Base-by-base conservation (phyloP, 2,888 invertebrate genomes). In the Melanostoma mellinum region DNA sequence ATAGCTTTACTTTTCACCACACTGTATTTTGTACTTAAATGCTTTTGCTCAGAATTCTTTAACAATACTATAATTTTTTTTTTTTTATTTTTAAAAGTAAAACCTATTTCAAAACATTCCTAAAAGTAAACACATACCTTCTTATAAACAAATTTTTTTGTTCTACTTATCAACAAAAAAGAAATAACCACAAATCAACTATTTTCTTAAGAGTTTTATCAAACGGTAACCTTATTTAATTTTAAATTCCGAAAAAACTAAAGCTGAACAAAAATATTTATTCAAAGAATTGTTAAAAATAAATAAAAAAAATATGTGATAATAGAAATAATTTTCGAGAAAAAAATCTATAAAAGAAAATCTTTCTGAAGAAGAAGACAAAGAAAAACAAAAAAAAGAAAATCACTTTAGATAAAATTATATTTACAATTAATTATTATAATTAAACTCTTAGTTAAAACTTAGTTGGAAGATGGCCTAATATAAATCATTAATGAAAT, bases 311-410 rank as follows among this genome's bases (percentile, higher is more conserved):
- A 80, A 53, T 55, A 85, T 85, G 85, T 85, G 85, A 85, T 85
- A 85, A 76, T 85, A 85, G 85, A 80, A 80, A 72, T 85, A 72
- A 85, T 68, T 80, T 85, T 85, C 80, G 75, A 80, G 30, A 65
- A 53, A 60, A 84, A 65, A 65, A 55, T 72, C 44, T 68, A 75
- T 60, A 65, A 71, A 73, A 52, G 38, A 56, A 10, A 65, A 58
- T 61, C 48, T 65, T 63, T 61, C 44, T 42, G 60, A 40, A 74
- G 48, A 61, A 20, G 20, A 20, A 40, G 46, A 65, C 44, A 40
- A 48, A 50, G 53, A 69, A 32, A 36, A 65, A 44, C 33, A 63
- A 60, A 58, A 68, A 35, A 72, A 82, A 36, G 33, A 65, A 74
- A 36, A 35, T 46, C 10, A 53, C 38, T 48, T 33, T 67, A 84